Percentiles rank a stretch among this genome's conserved stretches.
These are phyloP conservation scores for Tetramorium simillimum DNA, from an alignment of 1,140 invertebrate species.

Conservation along the genomic window DNA sequence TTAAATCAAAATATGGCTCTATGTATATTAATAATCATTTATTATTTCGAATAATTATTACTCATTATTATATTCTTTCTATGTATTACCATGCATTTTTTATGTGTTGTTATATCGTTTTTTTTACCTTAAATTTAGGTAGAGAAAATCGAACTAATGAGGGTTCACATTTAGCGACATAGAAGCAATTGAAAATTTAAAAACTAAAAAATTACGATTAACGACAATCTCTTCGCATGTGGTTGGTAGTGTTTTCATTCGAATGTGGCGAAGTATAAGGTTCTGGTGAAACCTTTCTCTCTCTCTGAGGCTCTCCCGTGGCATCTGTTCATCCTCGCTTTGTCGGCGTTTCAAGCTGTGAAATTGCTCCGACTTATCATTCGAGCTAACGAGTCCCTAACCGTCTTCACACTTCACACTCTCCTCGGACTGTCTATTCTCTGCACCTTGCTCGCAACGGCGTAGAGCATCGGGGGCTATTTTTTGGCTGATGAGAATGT, in stretches of 20 bases:
- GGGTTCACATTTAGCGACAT: neutral
- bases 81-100: neutral
- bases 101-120: neutral
- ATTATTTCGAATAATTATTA: neutral
- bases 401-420: constrained; percentile 81
- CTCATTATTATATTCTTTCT: neutral
- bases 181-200: constrained; percentile 1
- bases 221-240: neutral
- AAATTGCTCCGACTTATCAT: constrained; percentile 84
- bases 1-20: neutral
- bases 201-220: constrained; percentile 30
- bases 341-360: constrained; percentile 77
- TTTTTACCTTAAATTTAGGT: neutral
- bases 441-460: constrained; percentile 67
- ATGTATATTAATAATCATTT: neutral
- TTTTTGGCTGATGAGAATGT: neutral
- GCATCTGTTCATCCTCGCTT: constrained; percentile 73
- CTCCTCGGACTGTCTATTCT: constrained; percentile 72
- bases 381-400: constrained; percentile 82
- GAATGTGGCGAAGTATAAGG: constrained; percentile 65
- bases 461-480: constrained; percentile 65
- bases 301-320: constrained; percentile 36
- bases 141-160: neutral
- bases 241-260: constrained; percentile 57
- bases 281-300: constrained; percentile 54